Percentiles rank a stretch among this genome's conserved stretches.
phyloP scores from a whole-genome alignment of 2,797 vertebrate genomes.

The Acrossocheilus wenchowensis region DNA sequence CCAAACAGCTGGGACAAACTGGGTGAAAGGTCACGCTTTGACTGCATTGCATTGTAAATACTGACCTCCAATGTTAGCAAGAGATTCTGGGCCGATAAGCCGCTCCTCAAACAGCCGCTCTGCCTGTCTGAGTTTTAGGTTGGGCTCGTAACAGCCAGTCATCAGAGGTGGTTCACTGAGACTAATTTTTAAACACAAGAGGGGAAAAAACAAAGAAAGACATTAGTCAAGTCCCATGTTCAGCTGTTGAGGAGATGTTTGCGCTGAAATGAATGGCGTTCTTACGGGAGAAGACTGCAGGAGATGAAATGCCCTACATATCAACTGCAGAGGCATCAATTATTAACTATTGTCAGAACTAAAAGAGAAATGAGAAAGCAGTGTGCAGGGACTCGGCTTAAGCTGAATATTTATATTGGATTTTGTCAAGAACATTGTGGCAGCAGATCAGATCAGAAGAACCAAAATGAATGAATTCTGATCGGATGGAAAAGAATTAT shows the following conservation, averaged over 20 bases:
- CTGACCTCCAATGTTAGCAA: conserved; percentile 87
- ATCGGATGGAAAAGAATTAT: not conserved
- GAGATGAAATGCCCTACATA: conserved; percentile 36
- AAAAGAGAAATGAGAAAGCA: conserved; percentile 45
- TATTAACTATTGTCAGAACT: conserved; percentile 45
- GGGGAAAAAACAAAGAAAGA: conserved; percentile 20
- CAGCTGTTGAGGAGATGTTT: not conserved
- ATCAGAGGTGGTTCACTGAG: conserved; percentile 89
- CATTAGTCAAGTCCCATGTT: conserved; percentile 20
- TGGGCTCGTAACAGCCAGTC: conserved; percentile 87
- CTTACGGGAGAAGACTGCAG: not conserved
- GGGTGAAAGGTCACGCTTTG: conserved; percentile 5
- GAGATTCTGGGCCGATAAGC: conserved; percentile 89
- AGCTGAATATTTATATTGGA: conserved; percentile 36
- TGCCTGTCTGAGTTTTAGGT: conserved; percentile 84
- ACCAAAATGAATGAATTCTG: not conserved
- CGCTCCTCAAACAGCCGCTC: conserved; percentile 88
- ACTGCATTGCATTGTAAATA: conserved; percentile 28
- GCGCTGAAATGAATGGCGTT: not conserved
- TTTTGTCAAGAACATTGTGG: not conserved
- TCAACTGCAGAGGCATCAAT: conserved; percentile 48
- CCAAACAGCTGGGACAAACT: not conserved
- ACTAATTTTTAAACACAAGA: conserved; percentile 64
- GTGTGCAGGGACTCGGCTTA: conserved; percentile 10
- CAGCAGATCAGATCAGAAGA: conserved; percentile 17